phyloP scores from a whole-genome alignment of 2,113 vertebrate genomes.

The Dendrocopos noguchii region DNA sequence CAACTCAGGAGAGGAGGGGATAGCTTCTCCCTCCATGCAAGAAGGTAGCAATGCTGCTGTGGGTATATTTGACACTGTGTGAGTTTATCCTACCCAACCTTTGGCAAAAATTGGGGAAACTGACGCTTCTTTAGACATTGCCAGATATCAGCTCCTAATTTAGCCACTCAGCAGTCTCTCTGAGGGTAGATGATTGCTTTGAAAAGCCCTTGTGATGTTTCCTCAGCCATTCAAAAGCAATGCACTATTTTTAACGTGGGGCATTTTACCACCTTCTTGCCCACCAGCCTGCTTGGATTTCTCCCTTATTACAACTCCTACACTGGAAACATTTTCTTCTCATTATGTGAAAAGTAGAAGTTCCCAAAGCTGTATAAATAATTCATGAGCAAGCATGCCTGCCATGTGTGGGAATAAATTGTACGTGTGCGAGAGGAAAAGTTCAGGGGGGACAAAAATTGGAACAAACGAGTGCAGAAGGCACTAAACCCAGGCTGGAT shows the following conservation, averaged over 20 bases:
- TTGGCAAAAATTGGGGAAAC: neutral
- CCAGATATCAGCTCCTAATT: slow-evolving; percentile 3
- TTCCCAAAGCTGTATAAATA: slow-evolving; percentile 49
- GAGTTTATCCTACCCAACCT: neutral
- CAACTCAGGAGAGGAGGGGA: neutral
- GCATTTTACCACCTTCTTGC: slow-evolving; percentile 38
- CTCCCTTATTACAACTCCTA: slow-evolving; percentile 45
- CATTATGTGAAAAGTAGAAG: slow-evolving; percentile 51
- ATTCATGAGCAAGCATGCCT: slow-evolving; percentile 52
- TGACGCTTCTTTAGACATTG: neutral
- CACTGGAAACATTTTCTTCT: slow-evolving; percentile 44
- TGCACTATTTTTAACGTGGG: slow-evolving; percentile 36
- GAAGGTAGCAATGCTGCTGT: neutral
- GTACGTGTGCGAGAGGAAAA: neutral
- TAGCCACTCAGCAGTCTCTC: neutral
- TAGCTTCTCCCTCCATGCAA: neutral
- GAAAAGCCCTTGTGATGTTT: neutral
- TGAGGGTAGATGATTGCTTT: slow-evolving; percentile 17
- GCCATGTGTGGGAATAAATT: slow-evolving; percentile 57
- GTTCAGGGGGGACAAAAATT: slow-evolving; percentile 33
- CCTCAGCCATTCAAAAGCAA: neutral
- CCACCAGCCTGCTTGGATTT: slow-evolving; percentile 23
- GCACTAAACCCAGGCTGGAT: slow-evolving; percentile 4
- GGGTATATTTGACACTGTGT: neutral
- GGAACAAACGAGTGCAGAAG: slow-evolving; percentile 43